Evolutionary conservation across 2,113 vertebrate genomes (phyloP).

Genomic region (Pygoscelis antarcticus): DNA sequence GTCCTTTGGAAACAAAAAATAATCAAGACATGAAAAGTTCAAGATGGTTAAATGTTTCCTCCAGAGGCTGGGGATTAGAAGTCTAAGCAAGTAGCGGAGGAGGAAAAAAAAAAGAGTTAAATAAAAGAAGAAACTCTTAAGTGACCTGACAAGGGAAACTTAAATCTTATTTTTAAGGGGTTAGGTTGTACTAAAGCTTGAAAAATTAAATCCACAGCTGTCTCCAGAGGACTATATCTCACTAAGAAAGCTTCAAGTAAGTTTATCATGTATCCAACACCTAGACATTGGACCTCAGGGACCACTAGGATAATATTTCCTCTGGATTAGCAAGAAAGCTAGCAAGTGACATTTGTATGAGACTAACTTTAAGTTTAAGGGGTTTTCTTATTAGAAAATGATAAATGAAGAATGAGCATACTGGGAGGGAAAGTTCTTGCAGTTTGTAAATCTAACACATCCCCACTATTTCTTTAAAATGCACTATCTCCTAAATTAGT

Average conservation of each 20-base stretch:
- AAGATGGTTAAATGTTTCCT: constrained; percentile 60
- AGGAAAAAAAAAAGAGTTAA: constrained; percentile 54
- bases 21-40: constrained; percentile 34
- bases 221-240: constrained; percentile 76
- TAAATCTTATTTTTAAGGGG: constrained; percentile 81
- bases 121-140: constrained; percentile 75
- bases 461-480: constrained; percentile 9
- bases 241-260: constrained; percentile 75
- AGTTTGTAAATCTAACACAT: constrained; percentile 55
- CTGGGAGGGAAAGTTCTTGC: constrained; percentile 33
- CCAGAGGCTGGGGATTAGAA: constrained; percentile 66
- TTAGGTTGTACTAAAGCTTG: constrained; percentile 72
- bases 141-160: constrained; percentile 76
- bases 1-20: constrained; percentile 20
- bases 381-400: constrained; percentile 70
- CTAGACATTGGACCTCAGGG: constrained; percentile 78
- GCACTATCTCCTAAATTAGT: constrained; percentile 26
- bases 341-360: constrained; percentile 73
- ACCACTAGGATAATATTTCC: constrained; percentile 79
- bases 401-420: constrained; percentile 68
- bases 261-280: constrained; percentile 84
- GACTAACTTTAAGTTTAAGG: constrained; percentile 51
- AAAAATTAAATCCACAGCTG: constrained; percentile 74
- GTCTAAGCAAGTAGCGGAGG: constrained; percentile 71
- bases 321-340: constrained; percentile 78